Conservation (phyloP, 2,113 vertebrate genomes). For the Indicator indicator region DNA sequence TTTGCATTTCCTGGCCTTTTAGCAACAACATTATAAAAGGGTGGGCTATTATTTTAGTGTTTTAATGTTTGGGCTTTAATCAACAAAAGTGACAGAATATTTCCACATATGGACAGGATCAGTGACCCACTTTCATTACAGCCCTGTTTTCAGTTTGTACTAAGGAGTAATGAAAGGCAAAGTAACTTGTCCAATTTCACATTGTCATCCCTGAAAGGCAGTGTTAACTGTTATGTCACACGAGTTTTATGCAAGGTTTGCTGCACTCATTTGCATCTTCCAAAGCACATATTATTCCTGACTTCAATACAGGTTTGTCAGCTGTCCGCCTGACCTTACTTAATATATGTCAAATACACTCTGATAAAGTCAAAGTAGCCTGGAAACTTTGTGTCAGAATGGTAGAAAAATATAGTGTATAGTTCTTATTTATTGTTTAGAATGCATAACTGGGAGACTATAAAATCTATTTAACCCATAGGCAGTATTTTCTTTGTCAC, state of each 20-base stretch:
- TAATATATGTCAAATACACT: background rate
- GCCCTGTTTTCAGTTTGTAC: background rate
- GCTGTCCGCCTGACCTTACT: background rate
- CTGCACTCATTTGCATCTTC: conserved; percentile 34
- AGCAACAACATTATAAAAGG: background rate
- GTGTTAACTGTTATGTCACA: background rate
- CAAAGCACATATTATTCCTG: conserved; percentile 38
- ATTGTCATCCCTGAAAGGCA: conserved; percentile 22
- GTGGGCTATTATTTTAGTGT: background rate
- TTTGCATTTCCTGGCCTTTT: conserved; percentile 1
- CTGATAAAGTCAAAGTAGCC: background rate
- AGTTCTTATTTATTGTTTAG: conserved; percentile 4
- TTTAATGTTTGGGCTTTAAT: conserved; percentile 7
- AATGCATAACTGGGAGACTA: conserved; percentile 34
- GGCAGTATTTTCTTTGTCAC: conserved; percentile 4
- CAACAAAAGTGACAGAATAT: conserved; percentile 15
- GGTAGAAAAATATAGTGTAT: conserved; percentile 15
- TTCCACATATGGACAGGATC: background rate
- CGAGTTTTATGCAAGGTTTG: conserved; percentile 14
- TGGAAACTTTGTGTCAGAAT: background rate
- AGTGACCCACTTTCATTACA: background rate
- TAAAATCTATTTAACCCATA: background rate
- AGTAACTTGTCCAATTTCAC: conserved; percentile 30
- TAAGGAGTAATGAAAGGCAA: conserved; percentile 42
- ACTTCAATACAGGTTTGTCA: conserved; percentile 51